These are phyloP conservation scores for Neodiprion fabricii DNA, from an alignment of 1,140 invertebrate species.

Conservation along the genomic window DNA sequence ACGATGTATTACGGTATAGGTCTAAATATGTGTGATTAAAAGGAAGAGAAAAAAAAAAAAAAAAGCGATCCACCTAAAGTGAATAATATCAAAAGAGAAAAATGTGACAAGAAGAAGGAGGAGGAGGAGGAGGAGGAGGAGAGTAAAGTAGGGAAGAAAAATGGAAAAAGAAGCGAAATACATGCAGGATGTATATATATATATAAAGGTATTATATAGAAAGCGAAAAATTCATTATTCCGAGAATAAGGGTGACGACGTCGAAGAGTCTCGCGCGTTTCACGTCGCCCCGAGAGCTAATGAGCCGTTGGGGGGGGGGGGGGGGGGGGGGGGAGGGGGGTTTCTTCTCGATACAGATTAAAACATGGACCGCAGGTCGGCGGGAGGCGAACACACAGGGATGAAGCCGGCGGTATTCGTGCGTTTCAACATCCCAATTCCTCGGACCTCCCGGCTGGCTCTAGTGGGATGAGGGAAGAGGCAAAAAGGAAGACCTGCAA, in stretches of 20 bases:
- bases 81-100: background rate
- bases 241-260: background rate
- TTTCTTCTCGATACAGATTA: too few species aligned
- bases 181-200: too few species aligned
- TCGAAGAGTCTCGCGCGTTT: background rate
- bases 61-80: too few species aligned
- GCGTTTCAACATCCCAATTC: slow-evolving; percentile 1
- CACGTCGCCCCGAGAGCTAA: too few species aligned
- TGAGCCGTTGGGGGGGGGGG: too few species aligned
- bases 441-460: background rate
- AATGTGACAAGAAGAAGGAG: background rate
- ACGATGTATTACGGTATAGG: too few species aligned
- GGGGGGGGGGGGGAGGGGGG: too few species aligned
- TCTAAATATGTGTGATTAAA: too few species aligned
- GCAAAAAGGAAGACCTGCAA: background rate
- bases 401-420: background rate
- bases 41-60: too few species aligned
- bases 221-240: background rate
- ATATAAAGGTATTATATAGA: background rate
- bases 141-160: background rate
- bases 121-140: background rate
- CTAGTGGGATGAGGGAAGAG: background rate
- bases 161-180: background rate
- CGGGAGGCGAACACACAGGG: too few species aligned
- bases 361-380: too few species aligned